Percentiles rank a stretch among this genome's conserved stretches.
Evolutionary conservation across 2,113 vertebrate species (phyloP).

Genomic region (Rhizomys pruinosus): DNA sequence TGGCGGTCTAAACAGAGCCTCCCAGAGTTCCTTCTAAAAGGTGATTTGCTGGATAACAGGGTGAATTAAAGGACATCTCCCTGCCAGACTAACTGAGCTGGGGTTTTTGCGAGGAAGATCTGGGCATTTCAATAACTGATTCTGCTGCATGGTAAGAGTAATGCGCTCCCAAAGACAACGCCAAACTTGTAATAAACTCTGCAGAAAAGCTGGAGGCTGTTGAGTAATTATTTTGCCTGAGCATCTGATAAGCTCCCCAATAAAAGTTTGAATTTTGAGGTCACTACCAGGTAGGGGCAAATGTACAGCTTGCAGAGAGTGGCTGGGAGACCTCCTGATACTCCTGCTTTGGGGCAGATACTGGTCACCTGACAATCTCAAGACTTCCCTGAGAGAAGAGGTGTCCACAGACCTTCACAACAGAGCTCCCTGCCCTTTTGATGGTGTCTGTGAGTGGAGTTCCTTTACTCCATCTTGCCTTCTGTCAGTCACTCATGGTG

Average conservation of each 20-base stretch:
- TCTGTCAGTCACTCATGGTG: not conserved
- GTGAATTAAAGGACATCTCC: not conserved
- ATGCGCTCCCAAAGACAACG: not conserved
- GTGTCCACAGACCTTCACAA: not conserved
- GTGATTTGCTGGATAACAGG: not conserved
- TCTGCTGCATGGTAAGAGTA: not conserved
- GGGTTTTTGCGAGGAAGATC: not conserved
- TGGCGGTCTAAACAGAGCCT: not conserved
- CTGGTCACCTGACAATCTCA: accelerated
- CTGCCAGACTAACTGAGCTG: not conserved
- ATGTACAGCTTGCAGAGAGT: not conserved
- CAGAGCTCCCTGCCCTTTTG: not conserved
- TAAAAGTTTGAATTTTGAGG: not conserved
- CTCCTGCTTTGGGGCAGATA: not conserved
- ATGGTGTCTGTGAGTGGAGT: not conserved
- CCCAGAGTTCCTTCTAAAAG: not conserved
- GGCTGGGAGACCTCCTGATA: not conserved
- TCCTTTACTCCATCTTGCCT: not conserved
- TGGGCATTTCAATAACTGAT: not conserved
- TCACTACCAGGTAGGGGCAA: too few species aligned
- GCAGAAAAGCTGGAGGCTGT: not conserved
- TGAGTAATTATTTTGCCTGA: not conserved
- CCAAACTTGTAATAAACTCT: not conserved
- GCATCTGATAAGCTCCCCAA: not conserved
- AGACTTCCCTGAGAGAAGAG: not conserved